Base-by-base conservation (phyloP, 2,888 invertebrate genomes). In the Carpatolechia fugitivella region DNA sequence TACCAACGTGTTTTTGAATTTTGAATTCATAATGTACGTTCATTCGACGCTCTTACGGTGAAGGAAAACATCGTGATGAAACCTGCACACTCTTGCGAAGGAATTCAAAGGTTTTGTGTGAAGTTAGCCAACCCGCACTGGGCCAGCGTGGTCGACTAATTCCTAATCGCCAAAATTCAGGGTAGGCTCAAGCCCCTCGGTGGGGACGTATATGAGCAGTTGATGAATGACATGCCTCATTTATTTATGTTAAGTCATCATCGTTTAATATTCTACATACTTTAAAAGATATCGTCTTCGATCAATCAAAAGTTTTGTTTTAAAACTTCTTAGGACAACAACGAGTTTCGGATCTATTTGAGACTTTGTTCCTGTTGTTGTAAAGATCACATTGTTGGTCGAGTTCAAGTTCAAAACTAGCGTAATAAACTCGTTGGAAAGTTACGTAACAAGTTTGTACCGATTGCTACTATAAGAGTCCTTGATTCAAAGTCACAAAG, bases 191-290 rank as follows among this genome's bases (percentile, higher is more conserved):
- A n/a, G n/a, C n/a, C n/a, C n/a, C n/a, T n/a, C n/a, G n/a, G n/a
- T n/a, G n/a, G n/a, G n/a, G n/a, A n/a, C n/a, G n/a, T n/a, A n/a
- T n/a, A n/a, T n/a, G n/a, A n/a, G n/a, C n/a, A n/a, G n/a, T n/a
- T n/a, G n/a, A n/a, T n/a, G n/a, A n/a, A n/a, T n/a, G n/a, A n/a
- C n/a, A n/a, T n/a, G n/a, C 68, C 76, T 81, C 80, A 82, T 84
- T 82, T 84, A 80, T 85, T 80, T 78, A 69, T 77, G 83, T 81
- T 80, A 71, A 83, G 86, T 87, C 85, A 87, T 85, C 76, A 71
- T 77, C 72, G 72, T 79, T 81, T 83, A 80, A 80, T 81, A 82
- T 80, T 80, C 75, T 74, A 79, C 78, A 76, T 78, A 77, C 69
- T 72, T 72, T 70, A 71, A 78, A 70, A 79, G 77, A 77, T 80